phyloP scores from a whole-genome alignment of 2,113 vertebrate genomes.

The Siniperca chuatsi region DNA sequence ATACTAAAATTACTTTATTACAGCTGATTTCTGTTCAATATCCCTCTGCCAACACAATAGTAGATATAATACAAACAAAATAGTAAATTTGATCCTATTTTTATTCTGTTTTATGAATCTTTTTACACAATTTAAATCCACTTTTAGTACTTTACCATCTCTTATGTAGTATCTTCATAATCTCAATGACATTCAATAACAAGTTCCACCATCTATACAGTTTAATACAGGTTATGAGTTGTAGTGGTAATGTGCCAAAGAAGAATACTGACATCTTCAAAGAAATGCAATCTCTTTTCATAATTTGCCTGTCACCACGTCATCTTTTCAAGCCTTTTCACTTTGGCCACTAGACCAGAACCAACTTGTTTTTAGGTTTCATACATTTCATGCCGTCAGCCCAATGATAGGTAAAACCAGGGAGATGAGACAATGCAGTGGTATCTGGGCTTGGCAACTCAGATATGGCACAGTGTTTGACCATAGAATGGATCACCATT shows the following conservation, averaged over 20 bases:
- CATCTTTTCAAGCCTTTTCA: slow-evolving; percentile 59
- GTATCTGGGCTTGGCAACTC: slow-evolving; percentile 78
- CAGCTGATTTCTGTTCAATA: slow-evolving; percentile 96
- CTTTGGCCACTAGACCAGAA: slow-evolving; percentile 72
- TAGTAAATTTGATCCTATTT: slow-evolving; percentile 96
- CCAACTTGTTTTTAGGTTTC: slow-evolving; percentile 50
- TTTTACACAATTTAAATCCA: slow-evolving; percentile 86
- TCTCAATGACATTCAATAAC: slow-evolving; percentile 94
- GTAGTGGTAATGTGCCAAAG: slow-evolving; percentile 95
- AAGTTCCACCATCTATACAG: slow-evolving; percentile 99
- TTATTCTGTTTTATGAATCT: slow-evolving; percentile 84
- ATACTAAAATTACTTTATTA: slow-evolving; percentile 99
- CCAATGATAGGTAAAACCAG: slow-evolving; percentile 49
- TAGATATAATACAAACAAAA: slow-evolving; percentile 99
- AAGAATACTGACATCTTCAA: slow-evolving; percentile 98
- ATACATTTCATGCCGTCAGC: slow-evolving; percentile 55
- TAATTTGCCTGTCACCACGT: slow-evolving; percentile 69
- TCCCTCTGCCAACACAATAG: slow-evolving; percentile 97
- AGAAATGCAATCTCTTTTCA: slow-evolving; percentile 87
- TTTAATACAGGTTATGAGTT: slow-evolving; percentile 98
- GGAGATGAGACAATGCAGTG: slow-evolving; percentile 65
- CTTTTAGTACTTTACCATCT: slow-evolving; percentile 80
- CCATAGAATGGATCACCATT: slow-evolving; percentile 70
- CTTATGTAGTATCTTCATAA: slow-evolving; percentile 81
- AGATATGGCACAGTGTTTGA: slow-evolving; percentile 86